Evolutionary conservation across 2,888 invertebrate species (phyloP).

Genomic region (Xylophagus ater): DNA sequence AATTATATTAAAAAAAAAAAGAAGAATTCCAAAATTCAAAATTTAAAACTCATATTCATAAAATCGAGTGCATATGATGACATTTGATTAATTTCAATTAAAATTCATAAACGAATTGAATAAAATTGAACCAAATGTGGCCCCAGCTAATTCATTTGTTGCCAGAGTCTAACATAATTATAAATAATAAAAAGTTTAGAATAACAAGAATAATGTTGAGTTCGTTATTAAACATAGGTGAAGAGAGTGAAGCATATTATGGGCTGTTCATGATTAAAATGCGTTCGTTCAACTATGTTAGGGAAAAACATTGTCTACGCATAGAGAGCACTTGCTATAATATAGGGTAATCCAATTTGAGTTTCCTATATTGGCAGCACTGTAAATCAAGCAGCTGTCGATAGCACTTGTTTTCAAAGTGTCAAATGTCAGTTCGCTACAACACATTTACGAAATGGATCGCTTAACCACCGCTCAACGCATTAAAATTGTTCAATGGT

Average conservation of each 20-base stretch:
- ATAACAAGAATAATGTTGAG: neutral
- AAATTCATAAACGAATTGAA: constrained; percentile 18
- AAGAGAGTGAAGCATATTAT: neutral
- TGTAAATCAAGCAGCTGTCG: too few relatives aligned
- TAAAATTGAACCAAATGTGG: constrained; percentile 14
- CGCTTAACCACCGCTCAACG: too few relatives aligned
- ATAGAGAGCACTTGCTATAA: too few relatives aligned
- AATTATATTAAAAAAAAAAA: constrained; percentile 6
- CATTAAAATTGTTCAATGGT: too few relatives aligned
- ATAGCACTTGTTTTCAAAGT: too few relatives aligned
- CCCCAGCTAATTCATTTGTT: constrained; percentile 15
- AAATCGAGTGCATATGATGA: constrained; percentile 11
- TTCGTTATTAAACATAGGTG: neutral
- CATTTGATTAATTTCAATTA: constrained; percentile 20
- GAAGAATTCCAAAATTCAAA: constrained; percentile 3
- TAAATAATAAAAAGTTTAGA: neutral
- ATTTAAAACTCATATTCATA: constrained; percentile 9
- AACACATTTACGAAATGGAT: too few relatives aligned
- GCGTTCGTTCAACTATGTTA: constrained; percentile 10
- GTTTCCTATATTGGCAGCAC: too few relatives aligned
- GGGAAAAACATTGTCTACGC: too few relatives aligned
- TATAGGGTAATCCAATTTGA: too few relatives aligned
- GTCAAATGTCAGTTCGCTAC: too few relatives aligned
- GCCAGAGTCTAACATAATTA: constrained; percentile 13
- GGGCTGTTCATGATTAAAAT: constrained; percentile 4